A percentile compares a stretch with the other conserved stretches of the same genome.
phyloP scores from a whole-genome alignment of 2,797 vertebrate species.

The Aulostomus chinensis region DNA sequence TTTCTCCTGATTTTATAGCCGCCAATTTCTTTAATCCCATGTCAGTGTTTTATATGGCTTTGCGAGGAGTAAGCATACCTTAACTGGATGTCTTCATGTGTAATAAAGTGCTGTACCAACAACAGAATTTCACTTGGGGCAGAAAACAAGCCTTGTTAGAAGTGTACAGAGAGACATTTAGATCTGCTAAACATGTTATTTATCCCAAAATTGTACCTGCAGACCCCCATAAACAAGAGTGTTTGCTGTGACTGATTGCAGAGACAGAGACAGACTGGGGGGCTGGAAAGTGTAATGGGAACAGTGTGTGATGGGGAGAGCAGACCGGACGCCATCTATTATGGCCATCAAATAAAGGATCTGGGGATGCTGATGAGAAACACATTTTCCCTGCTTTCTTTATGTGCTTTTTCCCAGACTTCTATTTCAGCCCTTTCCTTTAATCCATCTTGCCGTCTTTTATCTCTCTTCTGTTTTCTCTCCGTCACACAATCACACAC shows the following conservation, averaged over 20 bases:
- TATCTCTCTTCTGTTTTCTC: slow-evolving; percentile 5
- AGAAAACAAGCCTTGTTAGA: slow-evolving; percentile 19
- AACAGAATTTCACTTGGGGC: slow-evolving; percentile 14
- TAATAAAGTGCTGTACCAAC: slow-evolving; percentile 11
- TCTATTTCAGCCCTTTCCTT: slow-evolving; percentile 19
- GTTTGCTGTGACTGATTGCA: slow-evolving; percentile 38
- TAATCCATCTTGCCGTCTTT: slow-evolving; percentile 1
- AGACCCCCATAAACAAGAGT: slow-evolving; percentile 28
- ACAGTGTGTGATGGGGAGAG: slow-evolving; percentile 26
- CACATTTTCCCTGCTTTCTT: slow-evolving; percentile 47
- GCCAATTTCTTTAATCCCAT: not conserved
- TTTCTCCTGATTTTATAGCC: slow-evolving; percentile 10
- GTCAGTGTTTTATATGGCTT: slow-evolving; percentile 7
- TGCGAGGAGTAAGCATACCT: slow-evolving; percentile 10
- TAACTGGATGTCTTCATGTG: not conserved
- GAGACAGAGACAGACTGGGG: slow-evolving; percentile 9
- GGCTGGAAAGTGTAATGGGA: slow-evolving; percentile 30
- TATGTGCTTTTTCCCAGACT: not conserved
- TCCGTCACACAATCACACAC: slow-evolving; percentile 10
- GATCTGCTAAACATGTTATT: slow-evolving; percentile 31
- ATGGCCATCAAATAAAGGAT: slow-evolving; percentile 46
- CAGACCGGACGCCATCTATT: slow-evolving; percentile 46
- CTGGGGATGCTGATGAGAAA: slow-evolving; percentile 51
- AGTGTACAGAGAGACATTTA: slow-evolving; percentile 18
- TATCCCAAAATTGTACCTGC: slow-evolving; percentile 42